Evolutionary conservation across 2,888 invertebrate genomes (phyloP).

Genomic region (Parnassius mnemosyne): DNA sequence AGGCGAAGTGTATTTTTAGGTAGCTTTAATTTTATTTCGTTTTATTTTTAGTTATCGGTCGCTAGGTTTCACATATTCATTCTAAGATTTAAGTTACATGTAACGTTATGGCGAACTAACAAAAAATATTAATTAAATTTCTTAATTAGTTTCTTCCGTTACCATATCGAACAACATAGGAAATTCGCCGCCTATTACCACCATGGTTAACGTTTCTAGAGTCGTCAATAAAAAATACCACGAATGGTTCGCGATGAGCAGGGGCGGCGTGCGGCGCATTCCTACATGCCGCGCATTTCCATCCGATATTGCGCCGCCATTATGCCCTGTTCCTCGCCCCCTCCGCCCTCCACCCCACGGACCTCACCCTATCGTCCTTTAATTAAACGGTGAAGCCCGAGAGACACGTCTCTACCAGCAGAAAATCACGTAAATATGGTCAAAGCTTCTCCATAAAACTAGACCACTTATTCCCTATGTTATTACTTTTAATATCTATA

Average conservation of each 20-base stretch:
- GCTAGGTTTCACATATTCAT: neutral
- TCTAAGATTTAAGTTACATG: neutral
- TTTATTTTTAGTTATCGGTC: neutral
- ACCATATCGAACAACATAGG: conserved; percentile 44
- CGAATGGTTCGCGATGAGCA: conserved; percentile 75
- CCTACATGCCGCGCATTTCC: conserved; percentile 81
- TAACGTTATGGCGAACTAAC: neutral
- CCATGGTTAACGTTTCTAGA: conserved; percentile 61
- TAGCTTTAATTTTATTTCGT: conserved; percentile 40
- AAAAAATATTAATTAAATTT: conserved; percentile 1
- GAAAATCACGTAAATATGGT: conserved; percentile 77
- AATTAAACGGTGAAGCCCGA: conserved; percentile 79
- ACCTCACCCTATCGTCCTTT: conserved; percentile 74
- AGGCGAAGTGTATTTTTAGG: conserved; percentile 67
- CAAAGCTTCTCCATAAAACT: conserved; percentile 56
- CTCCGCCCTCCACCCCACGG: conserved; percentile 54
- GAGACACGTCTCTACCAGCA: conserved; percentile 74
- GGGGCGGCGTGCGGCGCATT: conserved; percentile 76
- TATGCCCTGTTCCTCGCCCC: conserved; percentile 70
- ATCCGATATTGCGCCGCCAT: conserved; percentile 81
- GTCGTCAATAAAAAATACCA: conserved; percentile 80
- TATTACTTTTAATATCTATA: neutral
- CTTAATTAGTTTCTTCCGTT: conserved; percentile 20
- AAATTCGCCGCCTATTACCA: conserved; percentile 48
- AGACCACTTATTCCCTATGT: conserved; percentile 43